A percentile compares a stretch with the other conserved stretches of the same genome.
Evolutionary conservation across 2,113 vertebrate species (phyloP).

Genomic region (Dipodomys ordii): DNA sequence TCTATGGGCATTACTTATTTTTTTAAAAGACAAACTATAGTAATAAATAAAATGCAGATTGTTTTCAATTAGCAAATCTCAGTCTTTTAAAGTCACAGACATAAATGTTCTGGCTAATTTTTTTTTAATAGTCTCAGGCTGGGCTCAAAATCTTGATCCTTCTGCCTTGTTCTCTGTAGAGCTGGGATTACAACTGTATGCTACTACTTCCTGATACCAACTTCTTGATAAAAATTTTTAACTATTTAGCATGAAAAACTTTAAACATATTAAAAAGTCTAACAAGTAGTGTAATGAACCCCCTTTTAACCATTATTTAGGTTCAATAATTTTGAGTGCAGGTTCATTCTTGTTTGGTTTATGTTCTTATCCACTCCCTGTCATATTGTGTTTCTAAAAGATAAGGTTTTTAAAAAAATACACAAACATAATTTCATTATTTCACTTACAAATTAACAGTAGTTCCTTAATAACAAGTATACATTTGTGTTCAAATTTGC

Average conservation of each 20-base stretch:
- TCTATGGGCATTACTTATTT: background rate
- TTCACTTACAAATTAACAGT: conserved; percentile 17
- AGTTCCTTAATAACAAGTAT: conserved; percentile 28
- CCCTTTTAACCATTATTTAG: background rate
- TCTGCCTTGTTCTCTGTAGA: too few relatives aligned
- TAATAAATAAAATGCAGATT: background rate
- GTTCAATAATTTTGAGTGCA: conserved; percentile 6
- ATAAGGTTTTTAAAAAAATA: background rate
- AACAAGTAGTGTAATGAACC: too few relatives aligned
- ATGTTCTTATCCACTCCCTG: background rate
- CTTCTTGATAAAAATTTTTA: too few relatives aligned
- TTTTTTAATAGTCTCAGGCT: background rate
- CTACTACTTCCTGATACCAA: too few relatives aligned
- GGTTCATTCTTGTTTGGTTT: background rate
- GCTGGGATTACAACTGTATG: too few relatives aligned
- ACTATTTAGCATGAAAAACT: too few relatives aligned
- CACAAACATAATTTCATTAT: background rate
- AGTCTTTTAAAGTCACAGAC: conserved; percentile 39
- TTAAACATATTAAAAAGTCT: too few relatives aligned
- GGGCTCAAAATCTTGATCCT: too few relatives aligned
- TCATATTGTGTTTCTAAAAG: conserved; percentile 9
- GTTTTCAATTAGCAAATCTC: background rate
- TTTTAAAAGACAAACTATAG: conserved; percentile 26
- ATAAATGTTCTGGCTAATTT: background rate
- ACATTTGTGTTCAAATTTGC: background rate